phyloP scores from a whole-genome alignment of 2,888 invertebrate species.

The Melanophora roralis region DNA sequence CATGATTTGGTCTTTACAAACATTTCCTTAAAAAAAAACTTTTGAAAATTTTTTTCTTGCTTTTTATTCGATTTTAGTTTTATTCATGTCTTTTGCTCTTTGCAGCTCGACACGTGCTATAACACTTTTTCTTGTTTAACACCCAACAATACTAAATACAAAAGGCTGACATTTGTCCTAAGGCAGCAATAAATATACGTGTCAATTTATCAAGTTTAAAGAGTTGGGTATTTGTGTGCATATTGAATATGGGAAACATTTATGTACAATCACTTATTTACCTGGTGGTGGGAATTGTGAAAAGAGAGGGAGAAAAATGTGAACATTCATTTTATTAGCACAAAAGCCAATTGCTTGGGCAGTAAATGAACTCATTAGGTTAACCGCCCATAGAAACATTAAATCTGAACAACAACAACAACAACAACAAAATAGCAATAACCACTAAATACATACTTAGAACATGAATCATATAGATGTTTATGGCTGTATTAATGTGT shows the following conservation, averaged over 20 bases:
- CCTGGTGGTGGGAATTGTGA: conserved; percentile 37
- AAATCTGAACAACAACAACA: not conserved
- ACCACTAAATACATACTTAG: too few species aligned
- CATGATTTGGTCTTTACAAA: conserved; percentile 1
- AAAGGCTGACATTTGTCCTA: conserved; percentile 69
- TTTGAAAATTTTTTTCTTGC: not conserved
- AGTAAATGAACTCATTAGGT: conserved; percentile 75
- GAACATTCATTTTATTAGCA: conserved; percentile 1
- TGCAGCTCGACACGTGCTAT: conserved; percentile 42
- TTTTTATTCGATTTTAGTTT: not conserved
- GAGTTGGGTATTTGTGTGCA: not conserved
- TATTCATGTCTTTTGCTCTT: not conserved
- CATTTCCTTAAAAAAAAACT: not conserved
- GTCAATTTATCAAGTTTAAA: conserved; percentile 71
- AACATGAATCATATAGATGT: conserved; percentile 38
- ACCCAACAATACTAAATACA: conserved; percentile 23
- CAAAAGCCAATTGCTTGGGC: conserved; percentile 65
- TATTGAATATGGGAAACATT: conserved; percentile 23
- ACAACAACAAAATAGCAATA: conserved; percentile 14
- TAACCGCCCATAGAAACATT: conserved; percentile 53
- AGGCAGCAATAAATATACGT: conserved; percentile 73
- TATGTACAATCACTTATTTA: conserved; percentile 23
- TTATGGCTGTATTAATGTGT: conserved; percentile 8
- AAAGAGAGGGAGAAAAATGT: not conserved
- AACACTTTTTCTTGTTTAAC: conserved; percentile 51